Conservation (phyloP, 2,888 invertebrate genomes). For the Apodemia duryi region DNA sequence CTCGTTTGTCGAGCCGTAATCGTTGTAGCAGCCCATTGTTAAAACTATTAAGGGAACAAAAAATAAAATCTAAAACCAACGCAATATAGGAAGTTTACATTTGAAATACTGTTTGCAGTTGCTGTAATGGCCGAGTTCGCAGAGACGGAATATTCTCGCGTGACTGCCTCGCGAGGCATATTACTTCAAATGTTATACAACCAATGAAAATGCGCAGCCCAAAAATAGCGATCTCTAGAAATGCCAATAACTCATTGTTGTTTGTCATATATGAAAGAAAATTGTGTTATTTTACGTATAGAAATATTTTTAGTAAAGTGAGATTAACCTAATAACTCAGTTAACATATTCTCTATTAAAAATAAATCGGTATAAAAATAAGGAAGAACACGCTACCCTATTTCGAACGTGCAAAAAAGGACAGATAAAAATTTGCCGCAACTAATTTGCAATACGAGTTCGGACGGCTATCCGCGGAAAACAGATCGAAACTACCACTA, state of each 20-base stretch:
- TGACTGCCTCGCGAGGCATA: conserved; percentile 3
- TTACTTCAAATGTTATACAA: neutral
- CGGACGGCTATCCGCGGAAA: too few relatives aligned
- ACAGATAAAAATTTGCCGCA: too few relatives aligned
- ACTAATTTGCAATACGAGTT: too few relatives aligned
- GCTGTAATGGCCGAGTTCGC: conserved; percentile 3
- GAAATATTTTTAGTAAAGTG: too few relatives aligned
- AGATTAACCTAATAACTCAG: too few relatives aligned
- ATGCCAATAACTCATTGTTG: neutral
- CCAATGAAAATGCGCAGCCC: neutral
- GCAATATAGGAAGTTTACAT: conserved; percentile 9
- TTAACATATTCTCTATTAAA: too few relatives aligned
- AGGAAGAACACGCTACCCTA: too few relatives aligned
- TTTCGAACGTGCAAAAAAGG: too few relatives aligned
- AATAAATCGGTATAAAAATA: too few relatives aligned
- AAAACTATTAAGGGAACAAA: conserved; percentile 2
- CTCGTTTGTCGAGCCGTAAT: neutral
- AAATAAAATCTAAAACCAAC: conserved; percentile 10
- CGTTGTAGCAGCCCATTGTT: neutral
- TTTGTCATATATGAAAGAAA: too few relatives aligned
- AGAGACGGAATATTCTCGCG: neutral
- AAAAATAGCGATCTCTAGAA: neutral
- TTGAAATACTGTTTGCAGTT: conserved; percentile 8
- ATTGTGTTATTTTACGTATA: too few relatives aligned
- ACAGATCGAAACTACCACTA: too few relatives aligned